Percentiles rank a stretch among this genome's conserved stretches.
Evolutionary conservation across 2,888 invertebrate species (phyloP).

Genomic region (Leucoma salicis): DNA sequence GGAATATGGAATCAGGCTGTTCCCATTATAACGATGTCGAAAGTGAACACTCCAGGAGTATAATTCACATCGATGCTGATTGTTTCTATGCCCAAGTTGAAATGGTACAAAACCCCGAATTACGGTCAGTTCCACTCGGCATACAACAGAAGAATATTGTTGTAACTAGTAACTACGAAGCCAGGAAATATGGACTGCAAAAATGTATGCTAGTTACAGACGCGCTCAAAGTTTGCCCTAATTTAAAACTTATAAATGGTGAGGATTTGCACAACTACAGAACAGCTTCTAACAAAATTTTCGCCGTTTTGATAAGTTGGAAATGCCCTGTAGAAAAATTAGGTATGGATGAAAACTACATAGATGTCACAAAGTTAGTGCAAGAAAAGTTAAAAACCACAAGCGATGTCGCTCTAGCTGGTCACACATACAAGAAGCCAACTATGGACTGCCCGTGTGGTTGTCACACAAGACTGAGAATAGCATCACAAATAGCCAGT

Average conservation of each 20-base stretch:
- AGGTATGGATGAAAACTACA: conserved; percentile 92
- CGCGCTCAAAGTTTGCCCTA: conserved; percentile 87
- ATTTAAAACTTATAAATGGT: conserved; percentile 88
- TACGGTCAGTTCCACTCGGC: conserved; percentile 86
- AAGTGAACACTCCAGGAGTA: conserved; percentile 84
- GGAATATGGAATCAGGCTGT: conserved; percentile 76
- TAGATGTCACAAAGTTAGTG: conserved; percentile 89
- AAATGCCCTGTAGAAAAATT: conserved; percentile 89
- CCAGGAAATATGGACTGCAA: conserved; percentile 87
- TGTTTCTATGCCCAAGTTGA: conserved; percentile 95
- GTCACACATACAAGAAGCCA: conserved; percentile 82
- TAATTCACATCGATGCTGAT: conserved; percentile 91
- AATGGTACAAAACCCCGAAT: conserved; percentile 86
- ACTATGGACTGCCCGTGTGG: conserved; percentile 87
- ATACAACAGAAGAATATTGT: conserved; percentile 92
- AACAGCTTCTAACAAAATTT: conserved; percentile 89
- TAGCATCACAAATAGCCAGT: conserved; percentile 88
- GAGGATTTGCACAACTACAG: conserved; percentile 92
- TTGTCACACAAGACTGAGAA: conserved; percentile 85
- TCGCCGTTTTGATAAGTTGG: conserved; percentile 86
- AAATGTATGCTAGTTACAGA: conserved; percentile 91
- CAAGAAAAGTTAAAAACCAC: conserved; percentile 73
- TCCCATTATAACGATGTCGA: conserved; percentile 61
- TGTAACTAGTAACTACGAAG: conserved; percentile 92
- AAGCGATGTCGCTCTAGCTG: conserved; percentile 65